Base-by-base conservation (phyloP, 2,113 vertebrate species). In the Lophius piscatorius region DNA sequence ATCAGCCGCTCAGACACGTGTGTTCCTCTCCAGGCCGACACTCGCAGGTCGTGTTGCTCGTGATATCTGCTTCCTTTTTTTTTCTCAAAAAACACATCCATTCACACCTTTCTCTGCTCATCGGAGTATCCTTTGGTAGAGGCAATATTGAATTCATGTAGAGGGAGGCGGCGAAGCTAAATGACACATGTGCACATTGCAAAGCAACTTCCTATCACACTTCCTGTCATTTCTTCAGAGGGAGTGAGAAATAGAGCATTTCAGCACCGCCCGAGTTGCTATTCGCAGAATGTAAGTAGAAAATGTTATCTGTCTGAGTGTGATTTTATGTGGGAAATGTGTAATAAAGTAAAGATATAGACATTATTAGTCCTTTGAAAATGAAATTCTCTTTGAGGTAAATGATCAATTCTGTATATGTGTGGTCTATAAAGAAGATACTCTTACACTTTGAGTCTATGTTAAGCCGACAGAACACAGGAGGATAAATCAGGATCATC, bases 221-320 rank as follows among this genome's bases (percentile, higher is more conserved):
- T 91, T 91, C 89, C 89, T 89, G 88, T 74, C 13, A 12, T 62
- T 64, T 79, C 77, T 69, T 82, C 31, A 74, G 70, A 76, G 71
- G 50, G 10, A 9, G 33, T 74, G 52, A 73, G 39, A 68, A 74
- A 77, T 47, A 56, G 46, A 77, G 57, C 14, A 34, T 9, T 29
- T 20, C 22, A 54, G 26, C 34, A 26, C 57, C 46, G 39, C 17
- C 26, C 52, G 24, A 45, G 47, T 44, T 42, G 42, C 50, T 47
- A 8, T 56, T 6, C 9, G 21, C 20, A 40, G 28, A 50, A 42
- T 38, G 82, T 83, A 64, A 88, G 82, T 82, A 75, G 12, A 48
- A 21, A 22, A 36, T 35, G 16, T 48, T 26, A 6, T 56, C 3
- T 49, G 20, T 57, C 21, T 20, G 7, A 9, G 14, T 41, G 17